These are phyloP conservation scores for Spongilla lacustris DNA, from an alignment of 37 sponge, comb jelly and placozoan species.

Conservation along the genomic window DNA sequence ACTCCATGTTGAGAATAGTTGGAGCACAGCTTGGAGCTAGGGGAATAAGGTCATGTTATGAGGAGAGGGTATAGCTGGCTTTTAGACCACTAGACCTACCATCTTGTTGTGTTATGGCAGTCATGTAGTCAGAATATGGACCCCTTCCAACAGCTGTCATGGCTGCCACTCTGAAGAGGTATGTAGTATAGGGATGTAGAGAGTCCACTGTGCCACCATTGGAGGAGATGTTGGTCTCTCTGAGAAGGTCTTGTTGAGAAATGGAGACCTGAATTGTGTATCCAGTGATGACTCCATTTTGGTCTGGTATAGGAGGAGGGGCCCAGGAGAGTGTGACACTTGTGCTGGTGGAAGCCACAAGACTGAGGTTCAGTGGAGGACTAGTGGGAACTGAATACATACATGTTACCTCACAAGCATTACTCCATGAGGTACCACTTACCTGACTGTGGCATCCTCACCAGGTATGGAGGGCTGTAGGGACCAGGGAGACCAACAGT, in stretches of 20 bases:
- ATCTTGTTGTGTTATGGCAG: no score
- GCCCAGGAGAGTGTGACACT: conserved; percentile 27
- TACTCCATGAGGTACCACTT: background rate
- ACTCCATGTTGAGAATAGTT: no score
- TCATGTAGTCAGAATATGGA: conserved; percentile 2
- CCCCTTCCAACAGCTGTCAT: conserved; percentile 19
- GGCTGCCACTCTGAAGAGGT: conserved; percentile 26
- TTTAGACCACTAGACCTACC: no score
- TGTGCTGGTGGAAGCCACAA: conserved; percentile 2
- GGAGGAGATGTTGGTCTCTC: no score
- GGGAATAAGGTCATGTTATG: no score
- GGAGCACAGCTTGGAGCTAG: no score
- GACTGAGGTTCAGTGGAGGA: conserved; percentile 15
- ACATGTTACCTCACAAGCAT: background rate
- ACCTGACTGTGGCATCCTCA: conserved; percentile 2
- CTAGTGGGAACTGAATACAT: conserved; percentile 4
- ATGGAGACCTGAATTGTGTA: background rate
- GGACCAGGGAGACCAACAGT: conserved; percentile 16
- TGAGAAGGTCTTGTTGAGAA: no score
- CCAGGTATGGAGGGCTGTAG: background rate
- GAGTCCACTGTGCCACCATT: background rate
- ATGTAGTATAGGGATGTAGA: conserved; percentile 33
- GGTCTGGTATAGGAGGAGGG: conserved; percentile 12
- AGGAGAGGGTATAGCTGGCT: no score
- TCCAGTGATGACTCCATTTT: conserved; percentile 45